Percentiles rank a stretch among this genome's conserved stretches.
phyloP scores from a whole-genome alignment of 2,888 invertebrate genomes.

The Oscheius myriophilus region DNA sequence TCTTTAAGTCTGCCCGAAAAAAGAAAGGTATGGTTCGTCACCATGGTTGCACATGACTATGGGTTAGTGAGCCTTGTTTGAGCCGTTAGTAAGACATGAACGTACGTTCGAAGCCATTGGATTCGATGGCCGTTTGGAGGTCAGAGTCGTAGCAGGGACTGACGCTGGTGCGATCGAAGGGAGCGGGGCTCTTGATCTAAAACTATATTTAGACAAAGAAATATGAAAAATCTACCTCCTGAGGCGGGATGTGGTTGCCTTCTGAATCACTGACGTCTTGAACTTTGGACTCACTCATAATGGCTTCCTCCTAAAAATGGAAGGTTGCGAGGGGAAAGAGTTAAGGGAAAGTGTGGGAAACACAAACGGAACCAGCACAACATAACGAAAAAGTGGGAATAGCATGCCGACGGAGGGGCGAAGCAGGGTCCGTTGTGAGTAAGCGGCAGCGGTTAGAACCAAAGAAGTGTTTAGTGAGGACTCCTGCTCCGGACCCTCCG shows the following conservation, averaged over 20 bases:
- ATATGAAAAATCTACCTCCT: slow-evolving; percentile 8
- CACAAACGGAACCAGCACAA: slow-evolving; percentile 17
- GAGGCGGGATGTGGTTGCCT: slow-evolving; percentile 8
- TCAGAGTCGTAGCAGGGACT: slow-evolving; percentile 40
- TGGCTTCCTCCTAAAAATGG: background rate
- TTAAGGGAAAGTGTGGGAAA: background rate
- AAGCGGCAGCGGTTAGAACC: background rate
- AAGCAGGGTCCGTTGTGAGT: background rate
- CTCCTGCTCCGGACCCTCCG: background rate
- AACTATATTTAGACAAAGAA: background rate
- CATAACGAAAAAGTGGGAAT: background rate
- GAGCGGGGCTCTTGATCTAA: slow-evolving; percentile 42
- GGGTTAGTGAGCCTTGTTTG: too few species aligned
- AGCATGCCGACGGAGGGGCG: background rate
- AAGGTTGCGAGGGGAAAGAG: background rate
- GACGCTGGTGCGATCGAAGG: slow-evolving; percentile 40
- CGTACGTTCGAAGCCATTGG: slow-evolving; percentile 19
- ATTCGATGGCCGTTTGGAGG: slow-evolving; percentile 5
- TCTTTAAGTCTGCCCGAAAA: background rate
- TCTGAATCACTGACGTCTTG: slow-evolving; percentile 43
- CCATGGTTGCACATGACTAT: too few species aligned
- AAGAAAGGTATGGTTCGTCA: background rate
- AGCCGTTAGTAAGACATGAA: too few species aligned
- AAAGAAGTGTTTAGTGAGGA: background rate
- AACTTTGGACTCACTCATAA: slow-evolving; percentile 22